Evolutionary conservation across 2,888 invertebrate species (phyloP), one percentile per base, ranked within the genome.

Genomic region (Carabus problematicus): DNA sequence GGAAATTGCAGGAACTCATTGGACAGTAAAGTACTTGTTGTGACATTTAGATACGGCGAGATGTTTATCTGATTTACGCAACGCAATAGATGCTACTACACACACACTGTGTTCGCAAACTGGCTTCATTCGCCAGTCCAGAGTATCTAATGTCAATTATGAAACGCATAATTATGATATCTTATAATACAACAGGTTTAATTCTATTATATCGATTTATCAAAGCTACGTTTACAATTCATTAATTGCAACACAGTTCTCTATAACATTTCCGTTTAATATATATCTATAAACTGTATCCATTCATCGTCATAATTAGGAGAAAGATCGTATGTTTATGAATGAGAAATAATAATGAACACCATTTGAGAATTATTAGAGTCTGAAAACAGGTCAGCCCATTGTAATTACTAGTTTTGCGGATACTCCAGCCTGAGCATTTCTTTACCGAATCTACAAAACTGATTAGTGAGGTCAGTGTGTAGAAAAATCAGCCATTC

Each of bases 381-480:
- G 42, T 60, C 43, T 60, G 60, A 60, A 60, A 60, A 60, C 60
- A 60, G 60, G 60, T 60, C 60, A 60, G n/a, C 18, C 29, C 39
- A 60, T 43, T 43, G 45, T 45, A 60, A 60, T 60, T 60, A 60
- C 60, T 60, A 45, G 45, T 43, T 60, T 60, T 42, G 45, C 60
- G 60, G 60, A 60, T 60, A 60, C 43, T 45, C 60, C 43, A 19
- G 18, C 39, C 8, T 56, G 56, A 14, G 56, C 6, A 60, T 60
- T 60, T 60, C 60, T 60, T 60, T 29, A 29, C 29, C 29, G 29
- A 29, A 29, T 29, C 29, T 29, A 29, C 3, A 29, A 6, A 29
- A 29, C 29, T 29, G 6, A 6, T 29, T 29, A 29, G 29, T 29
- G 29, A 29, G 29, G 29, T 29, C 29, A 6, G 29, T 29, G 29